Evolutionary conservation across 2,797 vertebrate species (phyloP), one percentile per base, ranked within the genome.

Genomic region (Arremon brunneinucha): DNA sequence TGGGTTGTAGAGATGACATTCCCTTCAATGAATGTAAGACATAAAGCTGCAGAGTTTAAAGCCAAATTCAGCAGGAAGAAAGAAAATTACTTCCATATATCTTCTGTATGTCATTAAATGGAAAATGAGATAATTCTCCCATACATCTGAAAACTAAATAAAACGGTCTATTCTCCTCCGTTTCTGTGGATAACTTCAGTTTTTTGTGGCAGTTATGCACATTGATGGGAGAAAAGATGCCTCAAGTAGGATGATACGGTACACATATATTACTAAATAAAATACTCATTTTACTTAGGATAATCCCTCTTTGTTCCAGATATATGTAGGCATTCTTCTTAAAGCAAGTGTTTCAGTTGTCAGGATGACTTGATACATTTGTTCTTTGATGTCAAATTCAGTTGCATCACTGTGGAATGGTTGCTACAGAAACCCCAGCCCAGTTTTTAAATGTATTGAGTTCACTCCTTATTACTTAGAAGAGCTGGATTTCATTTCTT

Each of bases 71-170:
- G 89, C 90, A 95, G 85, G 95, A 96, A 95, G 91, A 95, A 96
- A 88, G 94, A 89, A 97, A 95, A 96, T 94, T 94, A 65, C 94
- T 97, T 96, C 93, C 93, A 95, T 95, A 92, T 94, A 95, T 95
- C 92, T 96, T 94, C 95, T 96, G 90, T 87, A 91, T 95, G 81
- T 89, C 89, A 93, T 91, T 90, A 96, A 69, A 89, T 85, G 78
- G 72, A 82, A 94, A 97, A 96, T 86, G 63, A 95, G 93, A 94
- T 94, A 96, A 96, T 95, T 94, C 86, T 92, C 83, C 82, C 4
- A 8, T 95, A 88, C 84, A 82, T 93, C 85, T 93, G 85, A 96
- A 89, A 94, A 93, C 63, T 44, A 87, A 95, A 96, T 96, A 84
- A 86, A 83, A 94, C 82, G 22, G 63, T 87, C 82, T 90, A 81